Conservation (phyloP, 64 coral and sea anemone genomes). For the Catalaphyllia jardinei region DNA sequence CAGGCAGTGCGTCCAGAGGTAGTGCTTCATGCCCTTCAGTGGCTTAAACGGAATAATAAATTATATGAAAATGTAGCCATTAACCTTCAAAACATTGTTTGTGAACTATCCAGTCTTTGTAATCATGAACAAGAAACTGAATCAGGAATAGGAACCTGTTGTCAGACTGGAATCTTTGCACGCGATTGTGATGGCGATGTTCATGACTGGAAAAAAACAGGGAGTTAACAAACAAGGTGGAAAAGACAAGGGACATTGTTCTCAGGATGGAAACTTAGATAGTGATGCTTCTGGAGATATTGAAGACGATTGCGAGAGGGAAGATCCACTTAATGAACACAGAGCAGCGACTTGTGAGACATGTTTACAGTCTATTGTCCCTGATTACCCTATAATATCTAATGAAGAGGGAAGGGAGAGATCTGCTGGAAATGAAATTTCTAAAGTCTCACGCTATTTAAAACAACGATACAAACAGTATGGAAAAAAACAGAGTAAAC, state of each 20-base stretch:
- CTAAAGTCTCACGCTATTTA: neutral
- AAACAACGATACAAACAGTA: too few species aligned
- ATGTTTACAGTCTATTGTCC: conserved; percentile 11
- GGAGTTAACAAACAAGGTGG: too few species aligned
- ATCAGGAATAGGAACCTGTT: too few species aligned
- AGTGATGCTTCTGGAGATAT: neutral
- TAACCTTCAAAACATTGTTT: too few species aligned
- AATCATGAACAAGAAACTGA: too few species aligned
- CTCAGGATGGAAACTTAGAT: too few species aligned
- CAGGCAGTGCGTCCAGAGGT: conserved; percentile 58
- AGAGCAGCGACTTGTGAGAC: conserved; percentile 1
- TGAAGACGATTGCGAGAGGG: neutral
- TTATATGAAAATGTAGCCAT: conserved; percentile 18
- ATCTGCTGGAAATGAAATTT: conserved; percentile 6
- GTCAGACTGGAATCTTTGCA: too few species aligned
- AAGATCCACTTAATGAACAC: conserved; percentile 7
- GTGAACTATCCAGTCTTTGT: too few species aligned
- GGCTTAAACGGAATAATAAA: conserved; percentile 45
- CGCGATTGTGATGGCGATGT: too few species aligned
- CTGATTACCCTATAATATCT: neutral
- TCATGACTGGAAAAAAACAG: too few species aligned
- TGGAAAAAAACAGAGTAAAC: too few species aligned
- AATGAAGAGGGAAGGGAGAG: neutral
- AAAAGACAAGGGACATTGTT: too few species aligned
- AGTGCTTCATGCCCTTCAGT: conserved; percentile 23